A percentile compares a stretch with the other conserved stretches of the same genome.
Evolutionary conservation across 2,888 invertebrate species (phyloP).

Genomic region (Drosophila nr. medialis): DNA sequence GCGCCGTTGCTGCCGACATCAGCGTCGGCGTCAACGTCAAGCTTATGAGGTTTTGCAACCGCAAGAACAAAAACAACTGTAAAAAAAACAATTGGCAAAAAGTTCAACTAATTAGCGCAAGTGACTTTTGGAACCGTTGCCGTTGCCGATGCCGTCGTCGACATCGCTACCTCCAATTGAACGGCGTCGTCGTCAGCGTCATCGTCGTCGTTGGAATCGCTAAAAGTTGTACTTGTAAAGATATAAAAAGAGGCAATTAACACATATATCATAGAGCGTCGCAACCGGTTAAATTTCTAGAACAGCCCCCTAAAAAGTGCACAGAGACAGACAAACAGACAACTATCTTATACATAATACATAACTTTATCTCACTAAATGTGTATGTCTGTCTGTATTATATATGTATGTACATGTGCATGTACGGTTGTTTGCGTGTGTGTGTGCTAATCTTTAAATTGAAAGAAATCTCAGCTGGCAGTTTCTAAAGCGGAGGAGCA

Average conservation of each 20-base stretch:
- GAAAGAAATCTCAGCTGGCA: constrained; percentile 70
- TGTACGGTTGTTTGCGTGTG: constrained; percentile 16
- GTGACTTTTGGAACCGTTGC: constrained; percentile 70
- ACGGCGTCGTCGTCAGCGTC: constrained; percentile 18
- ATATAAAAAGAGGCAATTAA: constrained; percentile 60
- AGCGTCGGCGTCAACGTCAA: constrained; percentile 16
- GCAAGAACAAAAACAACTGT: constrained; percentile 40
- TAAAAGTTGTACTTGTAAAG: constrained; percentile 46
- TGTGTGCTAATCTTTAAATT: constrained; percentile 73
- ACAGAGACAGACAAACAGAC: constrained; percentile 31
- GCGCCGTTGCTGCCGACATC: constrained; percentile 3
- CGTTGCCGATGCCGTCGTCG: constrained; percentile 8
- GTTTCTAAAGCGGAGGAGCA: constrained; percentile 49
- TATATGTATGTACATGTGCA: constrained; percentile 2
- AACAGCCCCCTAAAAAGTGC: constrained; percentile 44
- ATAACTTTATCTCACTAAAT: constrained; percentile 45
- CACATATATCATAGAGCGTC: constrained; percentile 62
- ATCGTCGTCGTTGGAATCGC: constrained; percentile 14
- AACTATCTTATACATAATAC: constrained; percentile 63
- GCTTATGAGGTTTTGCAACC: constrained; percentile 66
- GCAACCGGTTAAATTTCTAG: constrained; percentile 57
- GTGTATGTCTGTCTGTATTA: not conserved
- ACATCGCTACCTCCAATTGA: constrained; percentile 57
- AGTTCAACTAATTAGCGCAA: constrained; percentile 67
- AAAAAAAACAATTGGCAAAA: constrained; percentile 31